phyloP scores from a whole-genome alignment of 2,113 vertebrate species.

The Aptenodytes forsteri region DNA sequence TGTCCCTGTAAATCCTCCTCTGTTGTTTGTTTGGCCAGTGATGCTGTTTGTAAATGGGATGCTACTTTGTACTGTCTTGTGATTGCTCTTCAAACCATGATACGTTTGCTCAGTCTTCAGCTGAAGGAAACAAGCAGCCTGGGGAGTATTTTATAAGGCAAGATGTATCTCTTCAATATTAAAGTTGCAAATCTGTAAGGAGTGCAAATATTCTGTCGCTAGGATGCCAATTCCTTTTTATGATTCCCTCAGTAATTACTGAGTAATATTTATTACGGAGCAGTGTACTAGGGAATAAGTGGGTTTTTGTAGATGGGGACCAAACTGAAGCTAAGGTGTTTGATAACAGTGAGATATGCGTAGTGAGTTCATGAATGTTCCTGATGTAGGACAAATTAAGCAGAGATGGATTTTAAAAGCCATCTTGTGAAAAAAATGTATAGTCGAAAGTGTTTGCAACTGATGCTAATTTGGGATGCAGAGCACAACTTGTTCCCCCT shows the following conservation, averaged over 20 bases:
- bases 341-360: not conserved
- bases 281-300: not conserved
- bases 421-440: not conserved
- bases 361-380: not conserved
- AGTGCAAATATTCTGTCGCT: not conserved
- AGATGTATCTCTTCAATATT: slow-evolving; percentile 20
- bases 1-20: not conserved
- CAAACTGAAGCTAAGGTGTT: not conserved
- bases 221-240: not conserved
- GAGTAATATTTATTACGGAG: slow-evolving; percentile 1
- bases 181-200: slow-evolving; percentile 47
- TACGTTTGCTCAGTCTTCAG: not conserved
- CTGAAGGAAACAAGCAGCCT: not conserved
- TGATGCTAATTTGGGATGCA: not conserved
- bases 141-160: not conserved
- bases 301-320: not conserved
- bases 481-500: not conserved
- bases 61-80: not conserved
- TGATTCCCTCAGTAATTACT: slow-evolving; percentile 44
- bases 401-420: not conserved
- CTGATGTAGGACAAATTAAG: not conserved
- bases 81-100: not conserved
- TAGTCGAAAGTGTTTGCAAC: not conserved
- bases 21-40: not conserved
- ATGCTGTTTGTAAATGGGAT: not conserved